A percentile compares a stretch with the other conserved stretches of the same genome.
These are phyloP conservation scores for Pelmatolapia mariae DNA, from an alignment of 2,113 vertebrate genomes.

Conservation along the genomic window DNA sequence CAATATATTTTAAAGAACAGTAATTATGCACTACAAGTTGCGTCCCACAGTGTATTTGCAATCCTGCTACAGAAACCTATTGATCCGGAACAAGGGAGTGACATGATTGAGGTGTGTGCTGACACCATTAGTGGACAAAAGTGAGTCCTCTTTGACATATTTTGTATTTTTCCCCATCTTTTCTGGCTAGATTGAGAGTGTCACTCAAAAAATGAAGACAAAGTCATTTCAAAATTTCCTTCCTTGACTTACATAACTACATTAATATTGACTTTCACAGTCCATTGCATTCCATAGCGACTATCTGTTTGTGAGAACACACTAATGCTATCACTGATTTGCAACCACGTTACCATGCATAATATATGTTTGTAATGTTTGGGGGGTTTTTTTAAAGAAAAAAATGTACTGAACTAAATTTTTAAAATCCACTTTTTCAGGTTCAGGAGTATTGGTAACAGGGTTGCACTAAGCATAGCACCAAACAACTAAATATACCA, in stretches of 20 bases:
- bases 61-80: background rate
- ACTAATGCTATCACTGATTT: background rate
- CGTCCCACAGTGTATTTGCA: background rate
- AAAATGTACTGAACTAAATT: background rate
- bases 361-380: background rate
- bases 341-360: fast-evolving
- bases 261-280: background rate
- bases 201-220: background rate
- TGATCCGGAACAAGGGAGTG: background rate
- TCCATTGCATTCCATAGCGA: background rate
- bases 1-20: background rate
- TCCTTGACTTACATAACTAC: background rate
- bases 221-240: background rate
- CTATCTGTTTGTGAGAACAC: background rate
- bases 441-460: background rate
- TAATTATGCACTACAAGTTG: background rate
- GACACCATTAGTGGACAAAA: background rate
- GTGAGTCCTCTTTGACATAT: background rate
- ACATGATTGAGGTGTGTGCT: background rate
- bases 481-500: background rate
- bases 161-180: background rate
- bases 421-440: background rate
- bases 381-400: fast-evolving
- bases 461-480: background rate
- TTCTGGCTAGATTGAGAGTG: background rate